These are phyloP conservation scores for Oophaga sylvatica DNA, from an alignment of 2,797 vertebrate species.

Conservation along the genomic window DNA sequence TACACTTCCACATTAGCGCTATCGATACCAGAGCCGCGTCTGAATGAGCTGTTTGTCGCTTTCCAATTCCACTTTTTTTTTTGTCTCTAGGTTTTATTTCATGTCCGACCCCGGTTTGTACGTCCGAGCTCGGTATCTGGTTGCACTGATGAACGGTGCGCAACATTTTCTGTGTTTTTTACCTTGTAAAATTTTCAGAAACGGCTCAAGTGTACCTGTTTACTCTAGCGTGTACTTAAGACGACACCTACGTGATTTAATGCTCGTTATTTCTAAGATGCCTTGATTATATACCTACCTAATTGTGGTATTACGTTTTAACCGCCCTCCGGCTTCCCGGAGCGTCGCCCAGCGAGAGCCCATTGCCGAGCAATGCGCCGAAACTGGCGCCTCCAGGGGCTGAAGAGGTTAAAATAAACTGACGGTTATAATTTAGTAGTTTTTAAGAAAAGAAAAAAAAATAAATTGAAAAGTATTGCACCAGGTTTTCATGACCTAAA, in stretches of 20 bases:
- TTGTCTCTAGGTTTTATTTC: constrained; percentile 68
- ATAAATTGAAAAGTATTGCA: constrained; percentile 88
- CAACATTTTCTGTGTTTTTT: constrained; percentile 64
- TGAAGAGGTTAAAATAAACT: constrained; percentile 79
- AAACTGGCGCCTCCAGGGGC: constrained; percentile 23
- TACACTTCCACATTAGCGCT: constrained; percentile 98
- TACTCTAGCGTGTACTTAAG: constrained; percentile 94
- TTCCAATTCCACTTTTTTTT: constrained; percentile 82
- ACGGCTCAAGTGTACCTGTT: constrained; percentile 90
- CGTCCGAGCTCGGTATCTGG: constrained; percentile 81
- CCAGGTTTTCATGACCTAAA: constrained; percentile 92
- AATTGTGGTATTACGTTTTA: constrained; percentile 80
- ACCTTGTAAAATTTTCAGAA: constrained; percentile 79
- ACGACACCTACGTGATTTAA: constrained; percentile 49
- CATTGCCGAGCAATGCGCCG: constrained; percentile 27
- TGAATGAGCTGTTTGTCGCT: constrained; percentile 88
- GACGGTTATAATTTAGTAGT: constrained; percentile 79
- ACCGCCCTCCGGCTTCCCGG: constrained; percentile 17
- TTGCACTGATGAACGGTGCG: too few species aligned
- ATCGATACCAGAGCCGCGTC: constrained; percentile 86
- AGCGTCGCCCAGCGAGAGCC: not conserved
- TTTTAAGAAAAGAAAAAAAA: constrained; percentile 72
- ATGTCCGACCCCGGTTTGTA: constrained; percentile 68
- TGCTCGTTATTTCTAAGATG: constrained; percentile 90
- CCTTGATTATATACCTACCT: constrained; percentile 90